Evolutionary conservation across 1,140 invertebrate genomes (phyloP).

Genomic region (Ruditapes philippinarum): DNA sequence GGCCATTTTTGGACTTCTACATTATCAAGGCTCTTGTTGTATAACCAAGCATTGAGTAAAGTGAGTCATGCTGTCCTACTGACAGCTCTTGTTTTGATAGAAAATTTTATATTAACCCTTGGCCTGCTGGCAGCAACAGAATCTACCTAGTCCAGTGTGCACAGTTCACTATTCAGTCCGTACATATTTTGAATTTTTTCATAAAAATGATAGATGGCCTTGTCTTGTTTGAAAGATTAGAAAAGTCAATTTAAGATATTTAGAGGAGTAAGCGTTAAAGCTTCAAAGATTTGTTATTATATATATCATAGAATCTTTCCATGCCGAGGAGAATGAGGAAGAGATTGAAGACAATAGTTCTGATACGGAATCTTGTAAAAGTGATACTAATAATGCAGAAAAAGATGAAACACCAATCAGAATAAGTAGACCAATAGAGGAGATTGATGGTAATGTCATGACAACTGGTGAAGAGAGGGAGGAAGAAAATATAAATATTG

Average conservation of each 20-base stretch:
- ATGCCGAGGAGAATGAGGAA: neutral
- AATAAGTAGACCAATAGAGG: neutral
- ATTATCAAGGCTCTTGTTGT: no score
- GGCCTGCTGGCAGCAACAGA: no score
- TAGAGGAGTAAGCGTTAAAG: no score
- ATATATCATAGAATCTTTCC: neutral
- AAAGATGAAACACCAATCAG: neutral
- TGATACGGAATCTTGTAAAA: neutral
- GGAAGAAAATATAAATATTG: neutral
- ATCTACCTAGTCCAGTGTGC: no score
- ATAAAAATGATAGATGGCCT: neutral
- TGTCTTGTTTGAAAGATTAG: neutral
- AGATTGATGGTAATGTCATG: no score
- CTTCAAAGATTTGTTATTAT: neutral
- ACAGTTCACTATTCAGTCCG: no score
- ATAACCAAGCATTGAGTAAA: no score
- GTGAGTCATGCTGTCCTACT: no score
- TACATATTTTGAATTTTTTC: neutral
- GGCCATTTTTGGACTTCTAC: no score
- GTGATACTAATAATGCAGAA: neutral
- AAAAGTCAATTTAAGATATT: no score
- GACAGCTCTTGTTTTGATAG: no score
- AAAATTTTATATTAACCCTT: no score
- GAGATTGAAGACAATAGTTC: neutral
- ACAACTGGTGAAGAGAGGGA: neutral